Base-by-base conservation (phyloP, 2,113 vertebrate species). In the Coptodon bakossiorum region DNA sequence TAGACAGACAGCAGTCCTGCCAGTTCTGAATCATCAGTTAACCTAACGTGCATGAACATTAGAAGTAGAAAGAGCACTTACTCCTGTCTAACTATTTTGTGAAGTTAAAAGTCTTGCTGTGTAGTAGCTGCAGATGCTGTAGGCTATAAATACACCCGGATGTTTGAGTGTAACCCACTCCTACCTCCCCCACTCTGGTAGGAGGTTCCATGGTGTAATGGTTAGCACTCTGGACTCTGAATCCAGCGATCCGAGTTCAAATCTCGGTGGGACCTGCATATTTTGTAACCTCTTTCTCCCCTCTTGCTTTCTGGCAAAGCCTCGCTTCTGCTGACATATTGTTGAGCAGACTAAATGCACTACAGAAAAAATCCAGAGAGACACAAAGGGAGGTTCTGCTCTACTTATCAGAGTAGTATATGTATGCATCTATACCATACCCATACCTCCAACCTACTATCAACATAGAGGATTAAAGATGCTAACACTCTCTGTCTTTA, bases 181-280 rank as follows among this genome's bases (percentile, higher is more conserved):
- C 6, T 13, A 31, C 2, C 3, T 2, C 1, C 2, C 1, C 1
- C 0, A 0, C 0, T 1, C 0, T 0, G 2, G 2, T 2, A 57
- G 6, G 13, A 3, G 91, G 92, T 95, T 94, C 93, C 80, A 94
- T 95, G 94, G 94, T 94, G 94, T 95, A 95, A 95, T 96, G 96
- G 96, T 96, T 96, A 96, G 96, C 96, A 96, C 96, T 97, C 96
- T 96, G 95, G 95, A 96, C 96, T 97, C 95, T 97, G 96, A 96
- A 97, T 97, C 96, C 94, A 95, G 95, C 85, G 90, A 96, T 96
- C 95, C 82, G 92, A 96, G 94, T 96, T 96, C 96, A 96, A 96
- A 94, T 96, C 95, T 96, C 93, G 90, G 94, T 95, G 88, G 94
- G 79, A 94, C 94, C 95, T 95, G 17, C 0, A 1, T 0, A 0